Evolutionary conservation across 2,888 invertebrate species (phyloP).

Genomic region (Alloplasta piceator): DNA sequence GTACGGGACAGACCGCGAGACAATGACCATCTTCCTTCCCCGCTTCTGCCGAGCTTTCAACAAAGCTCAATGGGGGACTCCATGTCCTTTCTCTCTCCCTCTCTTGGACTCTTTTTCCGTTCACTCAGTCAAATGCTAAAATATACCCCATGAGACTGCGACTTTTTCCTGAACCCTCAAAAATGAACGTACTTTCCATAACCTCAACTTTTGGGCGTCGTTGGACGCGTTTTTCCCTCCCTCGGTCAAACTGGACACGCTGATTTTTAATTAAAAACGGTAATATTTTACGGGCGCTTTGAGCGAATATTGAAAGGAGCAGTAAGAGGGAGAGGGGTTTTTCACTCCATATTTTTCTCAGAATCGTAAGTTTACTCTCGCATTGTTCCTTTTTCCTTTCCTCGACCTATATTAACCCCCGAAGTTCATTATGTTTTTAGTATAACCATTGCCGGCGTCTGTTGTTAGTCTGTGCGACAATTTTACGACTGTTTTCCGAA

Average conservation of each 20-base stretch:
- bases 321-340: not conserved
- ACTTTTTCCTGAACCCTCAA: too few species aligned
- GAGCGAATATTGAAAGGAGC: not conserved
- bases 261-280: conserved; percentile 68
- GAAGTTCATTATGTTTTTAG: conserved; percentile 28
- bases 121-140: conserved; percentile 16
- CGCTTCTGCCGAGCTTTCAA: conserved; percentile 29
- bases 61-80: not conserved
- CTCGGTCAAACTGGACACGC: not conserved
- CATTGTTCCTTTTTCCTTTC: conserved; percentile 29
- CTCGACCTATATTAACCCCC: conserved; percentile 35
- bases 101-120: not conserved
- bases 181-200: too few species aligned
- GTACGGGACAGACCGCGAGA: conserved; percentile 48
- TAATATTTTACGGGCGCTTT: conserved; percentile 60
- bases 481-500: too few species aligned
- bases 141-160: not conserved
- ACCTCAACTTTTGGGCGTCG: not conserved
- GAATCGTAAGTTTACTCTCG: conserved; percentile 32
- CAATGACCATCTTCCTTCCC: conserved; percentile 34
- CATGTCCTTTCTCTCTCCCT: not conserved
- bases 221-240: conserved; percentile 7
- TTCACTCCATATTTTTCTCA: conserved; percentile 56
- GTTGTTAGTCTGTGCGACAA: too few species aligned
- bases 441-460: not conserved